Evolutionary conservation across 2,113 vertebrate species (phyloP).

Genomic region (Sprattus sprattus): DNA sequence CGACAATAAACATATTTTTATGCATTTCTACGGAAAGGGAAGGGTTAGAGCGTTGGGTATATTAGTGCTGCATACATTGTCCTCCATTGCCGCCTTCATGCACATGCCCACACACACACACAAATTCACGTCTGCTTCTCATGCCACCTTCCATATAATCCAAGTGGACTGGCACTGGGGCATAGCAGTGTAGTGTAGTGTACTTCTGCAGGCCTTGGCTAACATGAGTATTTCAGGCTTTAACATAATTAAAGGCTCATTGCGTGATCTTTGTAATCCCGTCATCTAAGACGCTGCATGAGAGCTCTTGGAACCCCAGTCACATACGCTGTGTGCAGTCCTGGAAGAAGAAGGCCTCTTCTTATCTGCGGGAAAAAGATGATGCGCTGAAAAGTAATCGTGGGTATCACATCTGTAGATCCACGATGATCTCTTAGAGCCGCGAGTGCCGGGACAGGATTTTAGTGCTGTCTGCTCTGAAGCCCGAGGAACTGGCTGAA

Average conservation of each 20-base stretch:
- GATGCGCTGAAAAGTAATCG: conserved; percentile 29
- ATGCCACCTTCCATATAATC: background rate
- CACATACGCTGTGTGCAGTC: background rate
- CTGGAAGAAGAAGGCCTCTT: background rate
- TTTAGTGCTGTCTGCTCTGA: background rate
- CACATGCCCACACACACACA: conserved; percentile 16
- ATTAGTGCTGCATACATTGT: too few relatives aligned
- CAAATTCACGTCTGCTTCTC: background rate
- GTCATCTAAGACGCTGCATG: background rate
- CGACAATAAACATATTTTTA: too few relatives aligned
- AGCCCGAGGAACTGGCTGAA: background rate
- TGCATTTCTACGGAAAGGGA: too few relatives aligned
- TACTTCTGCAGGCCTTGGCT: background rate
- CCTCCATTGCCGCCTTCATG: background rate
- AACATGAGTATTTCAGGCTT: background rate
- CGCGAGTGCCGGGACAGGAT: conserved; percentile 21
- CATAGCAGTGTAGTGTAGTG: background rate
- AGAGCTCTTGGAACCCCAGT: background rate
- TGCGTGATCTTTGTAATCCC: background rate
- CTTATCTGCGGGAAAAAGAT: conserved; percentile 17
- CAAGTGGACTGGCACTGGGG: background rate
- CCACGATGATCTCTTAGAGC: conserved; percentile 34
- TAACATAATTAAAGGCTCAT: conserved; percentile 10
- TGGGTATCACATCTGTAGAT: conserved; percentile 23
- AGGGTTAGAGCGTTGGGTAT: too few relatives aligned